Conservation (phyloP, 2,113 vertebrate species). For the Ondatra zibethicus region DNA sequence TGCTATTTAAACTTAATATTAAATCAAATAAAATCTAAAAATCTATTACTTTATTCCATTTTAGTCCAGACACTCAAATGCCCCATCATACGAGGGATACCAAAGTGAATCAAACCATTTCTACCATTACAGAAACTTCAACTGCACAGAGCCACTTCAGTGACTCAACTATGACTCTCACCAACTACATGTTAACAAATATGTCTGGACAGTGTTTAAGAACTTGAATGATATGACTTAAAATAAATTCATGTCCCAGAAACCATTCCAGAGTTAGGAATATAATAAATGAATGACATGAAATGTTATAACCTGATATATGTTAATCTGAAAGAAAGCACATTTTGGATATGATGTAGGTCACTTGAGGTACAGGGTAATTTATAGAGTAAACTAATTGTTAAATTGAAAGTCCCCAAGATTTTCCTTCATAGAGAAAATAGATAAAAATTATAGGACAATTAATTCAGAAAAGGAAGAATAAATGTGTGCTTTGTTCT, state of each 20-base stretch:
- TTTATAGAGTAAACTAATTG: not conserved
- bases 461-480: conserved; percentile 28
- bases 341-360: not conserved
- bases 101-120: not conserved
- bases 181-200: not conserved
- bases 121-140: not conserved
- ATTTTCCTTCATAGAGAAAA: not conserved
- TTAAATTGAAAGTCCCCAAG: conserved; percentile 11
- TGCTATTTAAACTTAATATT: conserved; percentile 42
- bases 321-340: not conserved
- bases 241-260: not conserved
- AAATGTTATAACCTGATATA: not conserved
- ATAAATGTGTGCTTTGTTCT: not conserved
- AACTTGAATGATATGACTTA: not conserved
- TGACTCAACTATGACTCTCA: not conserved
- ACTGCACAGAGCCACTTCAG: not conserved
- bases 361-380: not conserved
- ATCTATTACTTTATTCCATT: not conserved
- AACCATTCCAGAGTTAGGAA: not conserved
- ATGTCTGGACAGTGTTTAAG: not conserved
- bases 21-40: conserved; percentile 34
- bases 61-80: not conserved
- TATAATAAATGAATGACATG: conserved; percentile 34
- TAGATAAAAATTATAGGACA: not conserved
- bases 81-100: not conserved